Percentiles rank a stretch among this genome's conserved stretches.
phyloP scores from a whole-genome alignment of 2,888 invertebrate species.

The Oconnorella tubifera region DNA sequence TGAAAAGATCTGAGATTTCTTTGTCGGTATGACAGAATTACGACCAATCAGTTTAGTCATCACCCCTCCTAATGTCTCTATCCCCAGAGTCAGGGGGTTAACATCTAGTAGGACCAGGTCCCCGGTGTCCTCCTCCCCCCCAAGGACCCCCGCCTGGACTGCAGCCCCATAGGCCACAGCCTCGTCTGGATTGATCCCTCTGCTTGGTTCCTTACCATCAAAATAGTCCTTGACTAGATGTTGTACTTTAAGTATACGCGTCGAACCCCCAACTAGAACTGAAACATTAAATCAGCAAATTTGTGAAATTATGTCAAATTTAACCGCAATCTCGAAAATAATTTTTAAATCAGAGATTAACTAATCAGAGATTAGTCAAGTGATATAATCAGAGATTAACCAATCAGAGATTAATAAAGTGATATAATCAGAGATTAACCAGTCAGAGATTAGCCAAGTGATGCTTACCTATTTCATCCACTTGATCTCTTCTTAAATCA shows the following conservation, averaged over 20 bases:
- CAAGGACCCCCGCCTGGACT: constrained; percentile 95
- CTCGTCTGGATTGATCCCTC: constrained; percentile 98
- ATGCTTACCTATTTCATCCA: constrained; percentile 75
- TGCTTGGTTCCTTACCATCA: constrained; percentile 89
- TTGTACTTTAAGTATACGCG: constrained; percentile 95
- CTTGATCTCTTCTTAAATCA: constrained; percentile 97
- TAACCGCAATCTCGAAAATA: no score
- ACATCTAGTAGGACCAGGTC: constrained; percentile 95
- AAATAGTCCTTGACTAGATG: constrained; percentile 69
- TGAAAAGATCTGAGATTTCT: constrained; percentile 98
- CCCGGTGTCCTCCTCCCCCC: constrained; percentile 91
- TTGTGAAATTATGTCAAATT: no score
- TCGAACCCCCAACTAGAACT: constrained; percentile 96
- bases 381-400: no score
- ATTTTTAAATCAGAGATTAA: no score
- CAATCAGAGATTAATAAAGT: no score
- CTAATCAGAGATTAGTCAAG: no score
- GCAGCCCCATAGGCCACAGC: constrained; percentile 98
- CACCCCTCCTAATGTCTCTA: constrained; percentile 98
- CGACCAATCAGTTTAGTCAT: constrained; percentile 98
- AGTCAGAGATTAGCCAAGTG: no score
- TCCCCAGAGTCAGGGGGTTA: constrained; percentile 97
- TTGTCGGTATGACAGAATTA: constrained; percentile 98
- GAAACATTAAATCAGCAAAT: no score
- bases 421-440: no score